A percentile compares a stretch with the other conserved stretches of the same genome.
Evolutionary conservation across 2,888 invertebrate genomes (phyloP).

Genomic region (Muschampia plurimacula): DNA sequence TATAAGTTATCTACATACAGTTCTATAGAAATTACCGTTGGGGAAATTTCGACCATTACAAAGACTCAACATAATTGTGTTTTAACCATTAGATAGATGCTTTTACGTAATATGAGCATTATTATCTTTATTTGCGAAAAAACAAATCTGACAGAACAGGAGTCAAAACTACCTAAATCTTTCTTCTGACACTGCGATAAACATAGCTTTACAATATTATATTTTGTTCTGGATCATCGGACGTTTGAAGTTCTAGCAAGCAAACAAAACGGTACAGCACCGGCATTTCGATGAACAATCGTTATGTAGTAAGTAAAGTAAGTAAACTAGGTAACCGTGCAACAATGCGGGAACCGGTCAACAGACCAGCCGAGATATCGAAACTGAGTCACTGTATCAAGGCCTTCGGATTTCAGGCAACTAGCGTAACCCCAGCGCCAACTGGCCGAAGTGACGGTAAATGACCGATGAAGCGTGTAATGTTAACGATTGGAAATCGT

Average conservation of each 20-base stretch:
- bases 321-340: conserved; percentile 60
- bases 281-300: conserved; percentile 21
- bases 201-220: too few species aligned
- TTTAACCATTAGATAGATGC: too few species aligned
- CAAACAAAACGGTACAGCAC: neutral
- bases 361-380: conserved; percentile 76
- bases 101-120: too few species aligned
- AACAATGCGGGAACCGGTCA: conserved; percentile 71
- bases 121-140: too few species aligned
- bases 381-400: conserved; percentile 83
- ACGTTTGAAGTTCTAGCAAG: neutral
- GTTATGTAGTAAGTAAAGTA: conserved; percentile 43
- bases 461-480: conserved; percentile 59
- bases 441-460: conserved; percentile 50
- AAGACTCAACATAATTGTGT: neutral
- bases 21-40: neutral
- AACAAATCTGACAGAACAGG: too few species aligned
- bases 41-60: neutral
- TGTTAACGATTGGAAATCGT: conserved; percentile 41
- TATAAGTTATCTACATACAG: neutral
- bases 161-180: too few species aligned
- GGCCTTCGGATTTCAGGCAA: conserved; percentile 75
- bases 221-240: too few species aligned
- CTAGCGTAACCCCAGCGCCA: conserved; percentile 53
- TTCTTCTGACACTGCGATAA: too few species aligned